Evolutionary conservation across 2,888 invertebrate species (phyloP), one percentile per base, ranked within the genome.

Genomic region (Tachina fera): DNA sequence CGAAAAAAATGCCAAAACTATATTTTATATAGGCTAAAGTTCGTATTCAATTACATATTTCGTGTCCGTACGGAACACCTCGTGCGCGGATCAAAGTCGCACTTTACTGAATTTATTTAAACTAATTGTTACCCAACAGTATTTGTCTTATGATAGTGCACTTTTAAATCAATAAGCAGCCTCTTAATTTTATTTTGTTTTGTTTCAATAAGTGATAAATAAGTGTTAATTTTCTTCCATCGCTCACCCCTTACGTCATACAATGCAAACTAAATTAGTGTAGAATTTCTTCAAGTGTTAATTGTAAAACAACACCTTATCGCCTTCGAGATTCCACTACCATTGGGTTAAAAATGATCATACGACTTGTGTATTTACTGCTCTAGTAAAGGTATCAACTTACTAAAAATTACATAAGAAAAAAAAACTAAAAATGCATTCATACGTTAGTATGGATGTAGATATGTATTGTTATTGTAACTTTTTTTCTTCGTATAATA

Each of bases 251-350:
- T 60, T 47, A 8, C 14, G n/a, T 56, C 39, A 41, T 39, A 1
- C 16, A 47, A n/a, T 88, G 86, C 87, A 87, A 84, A 65, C 67
- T n/a, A 49, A 77, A 71, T 60, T 63, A 65, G 63, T 79, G 63
- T 67, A 77, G 77, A 70, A 14, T 56, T 74, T 77, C 82, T 80
- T 70, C 72, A 75, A 83, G 82, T 85, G 83, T 80, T 85, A 83
- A 87, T 81, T 87, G 63, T 61, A 75, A 78, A 74, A 75, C 78
- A 85, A 78, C 78, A 79, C 83, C 78, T 86, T 87, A 86, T 85
- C 83, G 76, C 83, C 31, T 65, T 47, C 43, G n/a, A 72, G 65
- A 49, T 74, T 70, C 16, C n/a, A 41, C 19, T 70, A 56, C 16
- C 45, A 39, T 5, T 65, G 19, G 9, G 10, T 9, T 13, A 9